phyloP scores from a whole-genome alignment of 1,140 invertebrate species.

The Cyphomyrmex costatus region DNA sequence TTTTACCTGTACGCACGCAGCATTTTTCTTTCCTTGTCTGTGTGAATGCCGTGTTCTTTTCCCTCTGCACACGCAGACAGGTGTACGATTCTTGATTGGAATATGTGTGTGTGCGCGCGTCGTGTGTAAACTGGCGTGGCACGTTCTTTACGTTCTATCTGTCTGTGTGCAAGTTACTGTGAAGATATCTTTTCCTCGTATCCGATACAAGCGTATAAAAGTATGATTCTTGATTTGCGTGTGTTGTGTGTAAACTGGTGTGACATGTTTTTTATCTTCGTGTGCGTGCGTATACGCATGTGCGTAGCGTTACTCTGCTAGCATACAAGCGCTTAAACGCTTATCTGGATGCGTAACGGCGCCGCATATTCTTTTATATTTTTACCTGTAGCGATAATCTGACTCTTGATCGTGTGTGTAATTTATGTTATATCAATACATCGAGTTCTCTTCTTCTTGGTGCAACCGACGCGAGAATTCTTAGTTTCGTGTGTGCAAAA shows the following conservation, averaged over 20 bases:
- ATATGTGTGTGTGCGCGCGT: neutral
- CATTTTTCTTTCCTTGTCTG: conserved; percentile 21
- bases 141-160: conserved; percentile 6
- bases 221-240: neutral
- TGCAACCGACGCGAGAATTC: conserved; percentile 52
- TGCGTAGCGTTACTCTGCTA: neutral
- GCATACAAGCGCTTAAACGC: neutral
- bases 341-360: neutral
- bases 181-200: conserved; percentile 30
- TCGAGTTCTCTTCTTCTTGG: conserved; percentile 64
- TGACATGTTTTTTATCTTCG: conserved; percentile 24
- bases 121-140: conserved; percentile 35
- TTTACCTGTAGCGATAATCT: conserved; percentile 22
- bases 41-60: conserved; percentile 29
- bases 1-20: conserved; percentile 45
- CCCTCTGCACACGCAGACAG: neutral
- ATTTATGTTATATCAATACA: neutral
- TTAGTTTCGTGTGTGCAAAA: conserved; percentile 20
- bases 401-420: conserved; percentile 13
- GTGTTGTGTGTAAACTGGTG: conserved; percentile 29
- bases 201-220: neutral
- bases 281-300: neutral
- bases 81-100: conserved; percentile 6
- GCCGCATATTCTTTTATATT: conserved; percentile 29
- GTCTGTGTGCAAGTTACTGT: neutral